Evolutionary conservation across 2,113 vertebrate species (phyloP), one percentile per base, ranked within the genome.

Genomic region (Caracal caracal): DNA sequence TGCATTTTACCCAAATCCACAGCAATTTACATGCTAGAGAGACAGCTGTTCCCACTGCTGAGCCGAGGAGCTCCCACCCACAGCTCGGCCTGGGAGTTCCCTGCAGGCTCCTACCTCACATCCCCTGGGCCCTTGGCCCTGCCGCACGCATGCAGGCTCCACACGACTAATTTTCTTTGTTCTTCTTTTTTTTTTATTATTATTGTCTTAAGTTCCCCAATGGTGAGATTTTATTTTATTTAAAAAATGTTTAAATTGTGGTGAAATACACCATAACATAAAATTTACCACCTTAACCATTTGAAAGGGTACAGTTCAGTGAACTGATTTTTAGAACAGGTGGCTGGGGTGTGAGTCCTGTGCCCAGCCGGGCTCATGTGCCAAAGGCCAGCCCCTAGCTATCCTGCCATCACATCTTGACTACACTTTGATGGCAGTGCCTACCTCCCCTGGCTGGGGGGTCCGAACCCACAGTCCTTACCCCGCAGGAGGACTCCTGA

Each of bases 1-100:
- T 78, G 53, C 35, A 5, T 76, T 81, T 95, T 71, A 94, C 86
- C 73, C 83, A 93, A 82, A 89, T 78, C 73, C 70, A 78, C 63
- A 82, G 85, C 82, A 37, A 88, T 71, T 87, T 84, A 40, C n/a
- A 35, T 24, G 71, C 80, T 30, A 26, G 90, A 82, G 87, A 95
- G 84, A 82, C 22, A 10, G 79, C 80, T 10, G 16, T 53, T 40
- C 70, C 70, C 35, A 11, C 28, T 0, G 28, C 68, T 0, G 5
- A 73, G 61, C 24, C 0, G 0, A 43, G 4, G 47, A 66, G 82
- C 66, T 47, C 56, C 66, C 70, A 20, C 22, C 9, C 17, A 1
- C 49, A 22, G 70, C 10, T 13, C 0, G 15, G 56, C 65, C 1
- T 0, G 12, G 49, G n/a, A 22, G 15, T 6, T 49, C 78, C 61